Evolutionary conservation across 2,888 invertebrate species (phyloP), one percentile per base, ranked within the genome.

Genomic region (Lomographa bimaculata): DNA sequence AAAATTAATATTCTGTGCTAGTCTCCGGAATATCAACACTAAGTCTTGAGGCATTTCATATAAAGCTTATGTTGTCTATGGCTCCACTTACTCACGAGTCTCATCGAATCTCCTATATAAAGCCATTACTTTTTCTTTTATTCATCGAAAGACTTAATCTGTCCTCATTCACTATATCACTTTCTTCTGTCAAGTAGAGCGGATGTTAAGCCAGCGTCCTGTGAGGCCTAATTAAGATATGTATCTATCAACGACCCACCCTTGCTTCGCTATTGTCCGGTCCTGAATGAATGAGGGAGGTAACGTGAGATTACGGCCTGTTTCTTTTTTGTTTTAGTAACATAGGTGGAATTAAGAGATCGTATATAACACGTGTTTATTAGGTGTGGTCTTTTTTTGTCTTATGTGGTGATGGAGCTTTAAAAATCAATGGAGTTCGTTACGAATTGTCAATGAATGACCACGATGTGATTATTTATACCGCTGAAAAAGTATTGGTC

Each of bases 221-320:
- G 89, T 89, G 89, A 59, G 89, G 89, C 73, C 86, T 86, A 87
- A 89, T 89, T 89, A 89, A 87, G 89, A 89, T 89, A 85, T 87
- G 86, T 83, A 85, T 84, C 78, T 83, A 80, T 82, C 76, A 77
- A 79, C 71, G 70, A 63, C 85, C 83, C 85, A 80, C 75, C 72
- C 72, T 73, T 75, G 73, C 71, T 74, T 67, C 70, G 71, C 76
- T 33, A 82, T 84, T 84, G 82, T 81, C 74, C 70, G 57, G 66
- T 36, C 26, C 20, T 45, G 39, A 33, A 51, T 42, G 49, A 46
- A 46, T 46, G 45, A 32, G 35, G 36, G 36, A 30, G 36, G 42
- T 27, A 42, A 42, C 42, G 1, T 19, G 16, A 43, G 36, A 42
- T 32, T 27, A 35, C n/a, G 7, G 35, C 29, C 24, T 37, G 24